Evolutionary conservation across 1,140 invertebrate genomes (phyloP).

Genomic region (Helicoverpa zea): DNA sequence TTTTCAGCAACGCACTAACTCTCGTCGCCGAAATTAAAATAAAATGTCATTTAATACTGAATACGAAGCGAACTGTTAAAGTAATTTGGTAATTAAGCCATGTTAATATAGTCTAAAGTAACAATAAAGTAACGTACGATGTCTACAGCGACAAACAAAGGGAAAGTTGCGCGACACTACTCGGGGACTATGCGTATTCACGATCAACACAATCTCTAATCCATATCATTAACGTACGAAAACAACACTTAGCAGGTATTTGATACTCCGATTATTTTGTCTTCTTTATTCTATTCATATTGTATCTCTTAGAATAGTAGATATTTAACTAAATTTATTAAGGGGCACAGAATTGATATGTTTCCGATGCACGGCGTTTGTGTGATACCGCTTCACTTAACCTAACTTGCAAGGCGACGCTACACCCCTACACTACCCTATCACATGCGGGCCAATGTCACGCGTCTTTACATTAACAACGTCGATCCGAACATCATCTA

Average conservation of each 20-base stretch:
- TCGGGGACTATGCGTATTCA: conserved; percentile 74
- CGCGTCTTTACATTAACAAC: conserved; percentile 67
- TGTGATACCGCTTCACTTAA: conserved; percentile 86
- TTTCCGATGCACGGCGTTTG: conserved; percentile 87
- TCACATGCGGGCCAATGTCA: conserved; percentile 86
- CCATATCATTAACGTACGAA: conserved; percentile 75
- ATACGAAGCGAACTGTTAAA: conserved; percentile 80
- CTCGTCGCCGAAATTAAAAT: conserved; percentile 67
- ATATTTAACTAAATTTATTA: conserved; percentile 84
- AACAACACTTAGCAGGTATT: conserved; percentile 84
- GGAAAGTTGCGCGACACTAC: conserved; percentile 79
- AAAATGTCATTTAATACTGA: conserved; percentile 84
- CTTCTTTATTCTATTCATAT: conserved; percentile 84
- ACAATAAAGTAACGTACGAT: conserved; percentile 78
- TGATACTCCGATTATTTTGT: conserved; percentile 84
- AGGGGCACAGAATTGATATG: conserved; percentile 88
- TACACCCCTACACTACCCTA: conserved; percentile 85
- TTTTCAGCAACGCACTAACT: conserved; percentile 74
- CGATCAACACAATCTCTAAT: conserved; percentile 73
- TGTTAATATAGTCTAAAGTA: conserved; percentile 77
- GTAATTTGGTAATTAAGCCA: conserved; percentile 85
- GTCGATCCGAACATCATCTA: conserved; percentile 69
- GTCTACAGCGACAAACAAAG: conserved; percentile 74
- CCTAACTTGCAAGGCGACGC: conserved; percentile 86
- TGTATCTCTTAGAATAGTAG: conserved; percentile 84